Conservation (phyloP, 2,113 vertebrate genomes). For the Trogon melanurus region DNA sequence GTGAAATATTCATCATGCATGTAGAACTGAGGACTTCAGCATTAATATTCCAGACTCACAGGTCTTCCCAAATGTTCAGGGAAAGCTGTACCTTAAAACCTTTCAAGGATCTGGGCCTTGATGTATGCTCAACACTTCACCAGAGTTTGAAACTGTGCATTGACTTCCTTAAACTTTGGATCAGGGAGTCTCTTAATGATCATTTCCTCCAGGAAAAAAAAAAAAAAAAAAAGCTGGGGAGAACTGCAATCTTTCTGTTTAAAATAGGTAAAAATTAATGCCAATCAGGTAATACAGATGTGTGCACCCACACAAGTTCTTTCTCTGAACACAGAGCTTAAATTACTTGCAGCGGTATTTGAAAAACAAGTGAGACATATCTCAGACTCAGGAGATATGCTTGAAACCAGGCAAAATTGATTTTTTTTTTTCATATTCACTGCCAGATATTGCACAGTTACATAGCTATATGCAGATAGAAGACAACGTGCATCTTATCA, state of each 20-base stretch:
- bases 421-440: conserved; percentile 63
- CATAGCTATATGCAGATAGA: conserved; percentile 73
- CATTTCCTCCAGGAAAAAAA: not conserved
- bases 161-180: not conserved
- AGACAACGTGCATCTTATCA: conserved; percentile 64
- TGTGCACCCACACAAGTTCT: not conserved
- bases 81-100: not conserved
- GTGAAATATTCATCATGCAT: not conserved
- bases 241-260: not conserved
- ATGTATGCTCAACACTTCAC: not conserved
- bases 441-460: conserved; percentile 60
- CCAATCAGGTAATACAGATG: not conserved
- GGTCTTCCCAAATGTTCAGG: not conserved
- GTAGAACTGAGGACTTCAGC: not conserved
- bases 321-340: conserved; percentile 11
- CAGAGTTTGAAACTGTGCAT: not conserved
- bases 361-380: conserved; percentile 72
- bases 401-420: conserved; percentile 64
- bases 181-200: not conserved
- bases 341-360: conserved; percentile 37
- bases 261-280: conserved; percentile 1
- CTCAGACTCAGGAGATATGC: conserved; percentile 68
- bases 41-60: not conserved
- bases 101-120: not conserved
- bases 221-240: not conserved